Evolutionary conservation across 2,888 invertebrate species (phyloP).

Genomic region (Cyaniris semiargus): DNA sequence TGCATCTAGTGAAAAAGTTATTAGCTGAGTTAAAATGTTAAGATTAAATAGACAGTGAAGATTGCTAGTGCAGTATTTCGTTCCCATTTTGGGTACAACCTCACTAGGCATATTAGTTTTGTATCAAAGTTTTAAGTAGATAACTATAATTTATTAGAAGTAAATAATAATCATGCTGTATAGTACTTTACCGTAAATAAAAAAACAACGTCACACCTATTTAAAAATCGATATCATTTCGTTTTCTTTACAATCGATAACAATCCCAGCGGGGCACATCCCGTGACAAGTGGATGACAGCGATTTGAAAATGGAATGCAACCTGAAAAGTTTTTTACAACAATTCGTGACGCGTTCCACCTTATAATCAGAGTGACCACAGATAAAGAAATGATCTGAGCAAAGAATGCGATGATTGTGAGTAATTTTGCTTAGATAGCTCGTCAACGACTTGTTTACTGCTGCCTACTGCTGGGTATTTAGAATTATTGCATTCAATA

Average conservation of each 20-base stretch:
- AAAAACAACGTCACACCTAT: constrained; percentile 31
- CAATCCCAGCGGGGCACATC: constrained; percentile 56
- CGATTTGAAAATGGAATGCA: constrained; percentile 58
- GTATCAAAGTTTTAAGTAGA: background rate
- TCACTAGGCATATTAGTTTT: background rate
- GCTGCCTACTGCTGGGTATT: background rate
- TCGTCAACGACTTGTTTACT: too few species aligned
- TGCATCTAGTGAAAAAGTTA: constrained; percentile 20
- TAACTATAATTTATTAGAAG: background rate
- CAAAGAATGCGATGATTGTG: background rate
- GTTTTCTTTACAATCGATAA: constrained; percentile 51
- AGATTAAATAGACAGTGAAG: constrained; percentile 4
- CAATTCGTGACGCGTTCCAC: constrained; percentile 56
- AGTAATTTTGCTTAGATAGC: background rate
- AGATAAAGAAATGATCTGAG: constrained; percentile 4
- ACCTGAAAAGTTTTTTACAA: constrained; percentile 53
- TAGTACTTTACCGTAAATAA: background rate
- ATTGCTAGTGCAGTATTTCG: background rate
- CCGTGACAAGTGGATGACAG: constrained; percentile 48
- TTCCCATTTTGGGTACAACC: background rate
- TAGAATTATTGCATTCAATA: background rate
- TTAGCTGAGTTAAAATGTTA: constrained; percentile 8
- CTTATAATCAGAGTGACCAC: constrained; percentile 9
- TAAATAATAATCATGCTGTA: background rate
- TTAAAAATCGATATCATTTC: constrained; percentile 43